Base-by-base conservation (phyloP, 2,113 vertebrate genomes). In the Phalacrocorax carbo region DNA sequence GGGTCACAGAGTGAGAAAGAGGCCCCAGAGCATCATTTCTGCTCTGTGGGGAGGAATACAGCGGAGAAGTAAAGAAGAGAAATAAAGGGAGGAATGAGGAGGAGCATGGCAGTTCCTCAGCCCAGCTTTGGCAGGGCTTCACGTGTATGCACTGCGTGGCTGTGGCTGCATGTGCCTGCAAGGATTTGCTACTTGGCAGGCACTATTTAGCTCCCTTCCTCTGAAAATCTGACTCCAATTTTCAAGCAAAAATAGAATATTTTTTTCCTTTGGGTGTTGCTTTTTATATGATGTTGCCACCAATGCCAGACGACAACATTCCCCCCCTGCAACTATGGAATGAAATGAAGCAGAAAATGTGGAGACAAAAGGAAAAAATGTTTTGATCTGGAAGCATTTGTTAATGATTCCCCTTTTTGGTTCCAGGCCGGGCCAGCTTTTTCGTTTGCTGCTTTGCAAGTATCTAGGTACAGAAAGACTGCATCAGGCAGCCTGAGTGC, bases 181-280 rank as follows among this genome's bases (percentile, higher is more conserved):
- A 88, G 77, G 77, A 95, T 86, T 92, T 3, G 0, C 25, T 85
- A 12, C 49, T 82, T 96, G 84, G 87, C 80, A 96, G 65, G 44
- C 34, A 57, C 18, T 30, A 82, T 57, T 76, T 69, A 92, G 15
- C 73, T 92, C 36, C 25, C 25, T 91, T 84, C 38, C 42, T 90
- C 46, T 65, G 66, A 94, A 92, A 96, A 91, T 85, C 52, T 92
- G 86, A 93, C 49, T 96, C 94, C 44, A 92, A 87, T 95, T 95
- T 96, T 84, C 51, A 49, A 85, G 83, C 3, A 75, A 93, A 95
- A 82, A 93, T 76, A 72, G 61, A 71, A 5, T 29, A 2, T 36
- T 79, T 88, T 76, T 90, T 82, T 78, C 68, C 60, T 86, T 88
- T 91, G 82, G 27, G 52, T 71, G 36, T 81, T 93, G 40, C 54